Evolutionary conservation across 2,797 vertebrate species (phyloP), one percentile per base, ranked within the genome.

Genomic region (Eleutherodactylus coqui): DNA sequence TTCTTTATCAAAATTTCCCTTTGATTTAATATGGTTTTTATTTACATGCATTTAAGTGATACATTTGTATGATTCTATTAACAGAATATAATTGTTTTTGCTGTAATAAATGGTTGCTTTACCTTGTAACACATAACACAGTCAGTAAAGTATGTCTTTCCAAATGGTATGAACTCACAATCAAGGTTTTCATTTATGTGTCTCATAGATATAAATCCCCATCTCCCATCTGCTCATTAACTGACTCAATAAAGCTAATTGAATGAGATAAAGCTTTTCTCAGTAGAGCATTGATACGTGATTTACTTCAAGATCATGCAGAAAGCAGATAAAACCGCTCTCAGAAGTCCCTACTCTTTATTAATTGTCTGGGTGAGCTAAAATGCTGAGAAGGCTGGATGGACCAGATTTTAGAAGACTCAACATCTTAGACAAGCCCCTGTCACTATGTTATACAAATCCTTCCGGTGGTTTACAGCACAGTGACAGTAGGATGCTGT

Each of bases 261-360:
- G 29, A 83, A 85, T 75, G 11, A 83, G 13, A 64, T 19, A 69
- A 88, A 83, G 9, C 21, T 2, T 89, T 75, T 85, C 34, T 89
- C 77, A 34, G 27, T 67, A 85, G 69, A 79, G 32, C 7, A 69
- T 0, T 5, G 2, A 49, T 85, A 1, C 41, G 5, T 51, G 34
- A 89, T 38, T 58, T 81, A 51, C 83, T 91, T 78, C 43, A 41
- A 69, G 45, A 55, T 62, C 83, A 84, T 55, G 24, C 47, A 85
- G 83, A 77, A 64, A 75, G 60, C 49, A 83, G 81, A 75, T 47
- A 75, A 84, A 67, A 14, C 41, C 8, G 19, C 53, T 49, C 43
- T 19, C 4, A 58, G 43, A 86, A 51, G n/a, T 36, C 19, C 10
- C 43, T 55, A 24, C 24, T 43, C 62, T 64, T 75, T 75, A 64